A percentile compares a stretch with the other conserved stretches of the same genome.
phyloP scores from a whole-genome alignment of 2,113 vertebrate genomes.

The Boulengeromyrus knoepffleri region DNA sequence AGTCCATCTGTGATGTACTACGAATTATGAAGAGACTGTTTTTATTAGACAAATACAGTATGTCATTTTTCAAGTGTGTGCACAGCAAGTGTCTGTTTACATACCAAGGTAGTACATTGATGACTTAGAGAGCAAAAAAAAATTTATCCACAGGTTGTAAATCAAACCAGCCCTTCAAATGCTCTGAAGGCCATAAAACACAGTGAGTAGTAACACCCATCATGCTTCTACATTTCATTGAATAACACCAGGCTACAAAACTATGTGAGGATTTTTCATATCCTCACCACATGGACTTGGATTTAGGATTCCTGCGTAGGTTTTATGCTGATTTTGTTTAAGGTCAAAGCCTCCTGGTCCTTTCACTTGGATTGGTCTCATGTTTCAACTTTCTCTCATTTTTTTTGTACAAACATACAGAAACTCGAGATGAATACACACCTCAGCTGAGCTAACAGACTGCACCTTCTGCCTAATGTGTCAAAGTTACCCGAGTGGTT shows the following conservation, averaged over 20 bases:
- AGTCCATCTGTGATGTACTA: background rate
- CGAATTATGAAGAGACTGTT: background rate
- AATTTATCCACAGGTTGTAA: background rate
- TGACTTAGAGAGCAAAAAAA: background rate
- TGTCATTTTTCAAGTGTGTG: background rate
- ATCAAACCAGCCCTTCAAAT: background rate
- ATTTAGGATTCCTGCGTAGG: slow-evolving; percentile 64
- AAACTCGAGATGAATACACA: slow-evolving; percentile 85
- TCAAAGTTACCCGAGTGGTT: background rate
- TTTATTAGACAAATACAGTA: background rate
- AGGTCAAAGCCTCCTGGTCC: slow-evolving; percentile 64
- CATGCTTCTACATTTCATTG: background rate
- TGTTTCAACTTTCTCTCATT: slow-evolving; percentile 35
- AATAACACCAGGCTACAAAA: background rate
- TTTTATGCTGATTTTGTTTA: slow-evolving; percentile 66
- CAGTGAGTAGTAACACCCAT: background rate
- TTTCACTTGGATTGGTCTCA: slow-evolving; percentile 70
- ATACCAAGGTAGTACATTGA: background rate
- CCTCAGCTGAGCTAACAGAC: slow-evolving; percentile 91
- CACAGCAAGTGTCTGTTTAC: background rate
- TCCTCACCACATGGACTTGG: slow-evolving; percentile 67
- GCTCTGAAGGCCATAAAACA: background rate
- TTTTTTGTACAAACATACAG: slow-evolving; percentile 58
- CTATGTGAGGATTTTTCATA: slow-evolving; percentile 43
- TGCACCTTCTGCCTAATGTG: background rate